phyloP scores from a whole-genome alignment of 2,113 vertebrate genomes.

The Dipodomys merriami region DNA sequence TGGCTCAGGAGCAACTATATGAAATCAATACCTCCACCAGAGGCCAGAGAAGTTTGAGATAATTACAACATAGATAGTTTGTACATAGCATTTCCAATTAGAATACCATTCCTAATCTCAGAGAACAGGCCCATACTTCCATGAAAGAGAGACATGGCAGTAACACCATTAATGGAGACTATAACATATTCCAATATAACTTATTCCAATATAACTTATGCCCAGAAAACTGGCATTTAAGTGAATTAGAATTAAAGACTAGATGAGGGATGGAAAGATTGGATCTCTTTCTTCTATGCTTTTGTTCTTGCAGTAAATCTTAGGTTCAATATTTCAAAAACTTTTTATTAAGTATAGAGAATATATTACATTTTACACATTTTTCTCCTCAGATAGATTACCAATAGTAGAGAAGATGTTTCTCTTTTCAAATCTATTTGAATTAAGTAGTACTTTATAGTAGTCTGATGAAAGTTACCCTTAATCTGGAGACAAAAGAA shows the following conservation, averaged over 20 bases:
- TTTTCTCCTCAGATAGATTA: background rate
- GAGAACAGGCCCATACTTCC: accelerated
- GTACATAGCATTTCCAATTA: background rate
- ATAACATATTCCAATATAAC: too few species aligned
- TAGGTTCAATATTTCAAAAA: background rate
- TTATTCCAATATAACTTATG: too few species aligned
- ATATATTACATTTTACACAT: background rate
- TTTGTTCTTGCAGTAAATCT: background rate
- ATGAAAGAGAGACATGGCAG: background rate
- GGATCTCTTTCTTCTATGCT: background rate
- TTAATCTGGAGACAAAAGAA: background rate
- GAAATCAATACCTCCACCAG: background rate
- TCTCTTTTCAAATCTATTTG: background rate
- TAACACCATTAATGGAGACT: too few species aligned
- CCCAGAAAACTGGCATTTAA: background rate
- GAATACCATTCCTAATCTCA: background rate
- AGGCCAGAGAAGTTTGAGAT: background rate
- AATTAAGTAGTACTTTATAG: background rate
- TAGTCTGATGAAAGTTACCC: background rate
- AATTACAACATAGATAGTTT: background rate
- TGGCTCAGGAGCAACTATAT: background rate
- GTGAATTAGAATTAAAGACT: background rate
- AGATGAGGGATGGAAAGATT: background rate
- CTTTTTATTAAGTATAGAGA: background rate
- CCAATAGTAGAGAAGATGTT: background rate